These are phyloP conservation scores for Astropecten irregularis DNA, from an alignment of 53 echinoderm and acorn worm genomes.

Conservation along the genomic window DNA sequence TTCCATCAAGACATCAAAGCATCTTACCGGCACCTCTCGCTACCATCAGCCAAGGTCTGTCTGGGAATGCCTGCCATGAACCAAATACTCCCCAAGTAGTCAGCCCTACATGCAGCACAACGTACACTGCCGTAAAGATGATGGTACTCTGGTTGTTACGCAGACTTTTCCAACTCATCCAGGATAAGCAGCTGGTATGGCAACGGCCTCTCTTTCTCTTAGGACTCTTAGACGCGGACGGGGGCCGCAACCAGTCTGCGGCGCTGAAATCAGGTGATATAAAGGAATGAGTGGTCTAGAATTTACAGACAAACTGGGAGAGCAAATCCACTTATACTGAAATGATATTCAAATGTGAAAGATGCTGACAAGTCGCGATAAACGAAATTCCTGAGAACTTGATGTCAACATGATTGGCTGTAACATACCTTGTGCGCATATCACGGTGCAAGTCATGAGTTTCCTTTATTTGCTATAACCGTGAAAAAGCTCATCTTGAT, in stretches of 20 bases:
- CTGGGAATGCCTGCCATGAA: constrained; percentile 30
- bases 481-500: no score
- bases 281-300: no score
- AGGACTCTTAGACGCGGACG: background rate
- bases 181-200: background rate
- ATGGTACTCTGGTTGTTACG: constrained; percentile 74
- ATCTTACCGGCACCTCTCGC: constrained; percentile 73
- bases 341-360: no score
- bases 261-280: no score
- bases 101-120: constrained; percentile 61
- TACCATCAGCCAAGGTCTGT: constrained; percentile 62
- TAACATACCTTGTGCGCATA: no score
- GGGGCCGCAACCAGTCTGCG: constrained; percentile 79
- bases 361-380: no score
- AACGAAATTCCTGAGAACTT: no score
- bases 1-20: background rate
- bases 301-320: no score
- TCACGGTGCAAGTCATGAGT: no score
- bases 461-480: no score
- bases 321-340: no score
- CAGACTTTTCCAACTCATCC: constrained; percentile 11
- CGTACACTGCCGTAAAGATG: constrained; percentile 58
- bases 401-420: no score
- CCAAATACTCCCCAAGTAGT: constrained; percentile 58
- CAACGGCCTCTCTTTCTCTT: constrained; percentile 8